These are phyloP conservation scores for Apotomis turbidana DNA, from an alignment of 2,888 invertebrate genomes.

Conservation along the genomic window DNA sequence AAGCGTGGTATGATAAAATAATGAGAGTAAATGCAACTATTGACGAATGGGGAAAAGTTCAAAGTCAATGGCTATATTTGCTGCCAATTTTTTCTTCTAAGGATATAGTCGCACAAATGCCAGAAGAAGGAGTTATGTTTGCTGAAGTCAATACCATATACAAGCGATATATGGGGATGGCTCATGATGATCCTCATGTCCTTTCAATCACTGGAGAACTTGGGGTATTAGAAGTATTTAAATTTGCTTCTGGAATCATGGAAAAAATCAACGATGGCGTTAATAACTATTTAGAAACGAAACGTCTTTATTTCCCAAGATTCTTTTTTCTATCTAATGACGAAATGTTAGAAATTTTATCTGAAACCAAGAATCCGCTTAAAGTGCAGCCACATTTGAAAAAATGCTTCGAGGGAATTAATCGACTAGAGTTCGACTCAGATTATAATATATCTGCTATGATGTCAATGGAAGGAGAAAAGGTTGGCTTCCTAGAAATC, in stretches of 20 bases:
- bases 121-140: slow-evolving; percentile 92
- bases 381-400: slow-evolving; percentile 93
- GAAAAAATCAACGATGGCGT: slow-evolving; percentile 94
- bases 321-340: slow-evolving; percentile 96
- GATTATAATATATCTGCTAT: slow-evolving; percentile 89
- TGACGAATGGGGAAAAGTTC: slow-evolving; percentile 94
- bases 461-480: slow-evolving; percentile 90
- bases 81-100: slow-evolving; percentile 94
- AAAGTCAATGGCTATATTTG: slow-evolving; percentile 93
- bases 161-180: slow-evolving; percentile 85
- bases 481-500: slow-evolving; percentile 84
- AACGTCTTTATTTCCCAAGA: slow-evolving; percentile 91
- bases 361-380: slow-evolving; percentile 93
- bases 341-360: slow-evolving; percentile 94
- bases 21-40: slow-evolving; percentile 87
- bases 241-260: slow-evolving; percentile 86
- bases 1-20: slow-evolving; percentile 90
- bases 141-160: slow-evolving; percentile 88
- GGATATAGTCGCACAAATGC: slow-evolving; percentile 93
- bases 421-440: slow-evolving; percentile 88
- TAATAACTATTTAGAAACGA: slow-evolving; percentile 92
- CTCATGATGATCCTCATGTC: slow-evolving; percentile 86
- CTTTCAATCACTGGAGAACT: slow-evolving; percentile 86
- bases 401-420: slow-evolving; percentile 95
- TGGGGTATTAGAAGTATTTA: slow-evolving; percentile 88